phyloP scores from a whole-genome alignment of 2,888 invertebrate species.

The Drosophila ustulata region DNA sequence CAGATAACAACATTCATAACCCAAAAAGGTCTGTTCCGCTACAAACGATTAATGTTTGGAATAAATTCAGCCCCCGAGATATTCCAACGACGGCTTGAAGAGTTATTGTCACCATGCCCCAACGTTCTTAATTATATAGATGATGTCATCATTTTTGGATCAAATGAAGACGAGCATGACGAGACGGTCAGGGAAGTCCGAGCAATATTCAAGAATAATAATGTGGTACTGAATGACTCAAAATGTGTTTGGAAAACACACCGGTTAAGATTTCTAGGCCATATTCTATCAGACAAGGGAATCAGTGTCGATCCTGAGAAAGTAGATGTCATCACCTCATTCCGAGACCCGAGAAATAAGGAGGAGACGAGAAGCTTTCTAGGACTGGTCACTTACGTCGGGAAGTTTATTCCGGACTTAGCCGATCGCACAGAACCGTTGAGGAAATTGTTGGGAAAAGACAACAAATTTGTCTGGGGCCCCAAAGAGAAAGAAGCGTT shows the following conservation, averaged over 20 bases:
- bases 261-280: constrained; percentile 4
- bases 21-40: neutral
- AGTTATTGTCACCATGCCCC: neutral
- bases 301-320: constrained; percentile 10
- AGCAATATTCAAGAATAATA: neutral
- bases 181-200: neutral
- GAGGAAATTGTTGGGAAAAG: neutral
- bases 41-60: constrained; percentile 2
- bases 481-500: neutral
- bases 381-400: constrained; percentile 5
- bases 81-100: neutral
- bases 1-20: neutral
- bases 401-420: constrained; percentile 4
- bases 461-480: neutral
- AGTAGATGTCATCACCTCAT: neutral
- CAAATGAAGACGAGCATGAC: constrained; percentile 7
- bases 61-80: neutral
- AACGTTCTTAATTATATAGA: constrained; percentile 1
- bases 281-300: constrained; percentile 20
- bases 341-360: constrained; percentile 14
- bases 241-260: constrained; percentile 2
- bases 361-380: constrained; percentile 5
- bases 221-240: neutral
- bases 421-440: neutral
- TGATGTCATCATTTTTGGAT: constrained; percentile 11